Conservation (phyloP, 2,888 invertebrate species). For the Caenorhabditis uteleia region DNA sequence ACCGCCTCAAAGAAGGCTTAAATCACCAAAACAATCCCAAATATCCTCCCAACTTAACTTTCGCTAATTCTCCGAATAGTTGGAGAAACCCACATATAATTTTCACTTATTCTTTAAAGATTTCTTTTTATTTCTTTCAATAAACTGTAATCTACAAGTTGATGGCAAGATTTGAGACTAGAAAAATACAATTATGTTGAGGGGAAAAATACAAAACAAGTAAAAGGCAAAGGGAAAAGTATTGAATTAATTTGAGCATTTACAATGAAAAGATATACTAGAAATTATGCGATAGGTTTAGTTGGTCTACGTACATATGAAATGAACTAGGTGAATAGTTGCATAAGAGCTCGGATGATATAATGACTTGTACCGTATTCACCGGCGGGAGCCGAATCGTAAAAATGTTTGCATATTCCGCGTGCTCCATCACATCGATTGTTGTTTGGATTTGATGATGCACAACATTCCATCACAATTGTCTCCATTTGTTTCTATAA, state of each 20-base stretch:
- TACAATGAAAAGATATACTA: too few relatives aligned
- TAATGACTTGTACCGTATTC: slow-evolving; percentile 97
- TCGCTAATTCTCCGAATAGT: too few relatives aligned
- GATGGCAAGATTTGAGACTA: slow-evolving; percentile 26
- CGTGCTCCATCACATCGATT: slow-evolving; percentile 85
- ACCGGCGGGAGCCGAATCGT: slow-evolving; percentile 97
- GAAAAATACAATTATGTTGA: slow-evolving; percentile 5
- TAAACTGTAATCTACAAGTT: neutral
- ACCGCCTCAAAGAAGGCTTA: slow-evolving; percentile 62
- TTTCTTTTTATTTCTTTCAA: slow-evolving; percentile 5
- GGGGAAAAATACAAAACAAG: neutral
- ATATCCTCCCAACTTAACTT: too few relatives aligned
- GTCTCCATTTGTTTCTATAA: slow-evolving; percentile 84
- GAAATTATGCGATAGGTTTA: neutral
- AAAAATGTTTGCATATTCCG: slow-evolving; percentile 93
- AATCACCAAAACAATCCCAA: too few relatives aligned
- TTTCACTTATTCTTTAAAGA: slow-evolving; percentile 6
- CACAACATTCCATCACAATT: slow-evolving; percentile 91
- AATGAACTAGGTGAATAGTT: slow-evolving; percentile 37
- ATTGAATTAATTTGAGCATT: too few relatives aligned
- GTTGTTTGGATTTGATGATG: slow-evolving; percentile 69
- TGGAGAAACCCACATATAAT: too few relatives aligned
- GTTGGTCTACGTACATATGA: too few relatives aligned
- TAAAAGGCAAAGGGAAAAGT: too few relatives aligned
- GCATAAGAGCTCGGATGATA: slow-evolving; percentile 74